Evolutionary conservation across 1,140 invertebrate genomes (phyloP).

Genomic region (Galendromus occidentalis): DNA sequence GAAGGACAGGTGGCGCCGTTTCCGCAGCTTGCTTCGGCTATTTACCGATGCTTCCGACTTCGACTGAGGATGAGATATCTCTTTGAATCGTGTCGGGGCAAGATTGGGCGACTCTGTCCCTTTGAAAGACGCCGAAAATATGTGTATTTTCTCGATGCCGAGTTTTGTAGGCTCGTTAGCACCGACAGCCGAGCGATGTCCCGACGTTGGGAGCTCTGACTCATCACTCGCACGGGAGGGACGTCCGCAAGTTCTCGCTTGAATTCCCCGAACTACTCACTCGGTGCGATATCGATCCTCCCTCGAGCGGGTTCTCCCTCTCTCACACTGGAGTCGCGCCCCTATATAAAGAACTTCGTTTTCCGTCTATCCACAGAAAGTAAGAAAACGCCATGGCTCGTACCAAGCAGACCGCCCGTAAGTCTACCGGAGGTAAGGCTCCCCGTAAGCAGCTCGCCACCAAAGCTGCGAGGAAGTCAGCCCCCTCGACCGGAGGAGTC

Average conservation of each 20-base stretch:
- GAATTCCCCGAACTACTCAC: background rate
- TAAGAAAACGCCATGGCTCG: conserved; percentile 40
- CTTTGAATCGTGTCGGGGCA: too few species aligned
- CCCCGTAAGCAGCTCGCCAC: conserved; percentile 68
- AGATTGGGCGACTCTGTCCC: too few species aligned
- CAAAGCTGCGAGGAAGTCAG: conserved; percentile 45
- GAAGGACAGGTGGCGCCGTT: too few species aligned
- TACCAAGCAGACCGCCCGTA: conserved; percentile 66
- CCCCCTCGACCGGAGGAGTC: conserved; percentile 60
- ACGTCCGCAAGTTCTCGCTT: background rate
- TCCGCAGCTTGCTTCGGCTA: too few species aligned
- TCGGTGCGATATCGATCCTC: too few species aligned
- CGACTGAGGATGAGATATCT: too few species aligned
- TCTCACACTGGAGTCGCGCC: background rate
- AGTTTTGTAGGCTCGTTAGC: background rate
- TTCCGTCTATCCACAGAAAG: background rate
- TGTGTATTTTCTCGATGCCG: background rate
- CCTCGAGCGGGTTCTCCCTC: too few species aligned
- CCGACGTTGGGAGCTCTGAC: too few species aligned
- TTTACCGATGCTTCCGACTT: too few species aligned
- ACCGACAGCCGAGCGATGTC: background rate
- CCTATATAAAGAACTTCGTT: background rate
- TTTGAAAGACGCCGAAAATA: too few species aligned
- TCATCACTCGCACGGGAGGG: background rate
- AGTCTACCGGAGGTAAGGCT: conserved; percentile 58